Base-by-base conservation (phyloP, 2,113 vertebrate genomes). In the Tinamus guttatus region DNA sequence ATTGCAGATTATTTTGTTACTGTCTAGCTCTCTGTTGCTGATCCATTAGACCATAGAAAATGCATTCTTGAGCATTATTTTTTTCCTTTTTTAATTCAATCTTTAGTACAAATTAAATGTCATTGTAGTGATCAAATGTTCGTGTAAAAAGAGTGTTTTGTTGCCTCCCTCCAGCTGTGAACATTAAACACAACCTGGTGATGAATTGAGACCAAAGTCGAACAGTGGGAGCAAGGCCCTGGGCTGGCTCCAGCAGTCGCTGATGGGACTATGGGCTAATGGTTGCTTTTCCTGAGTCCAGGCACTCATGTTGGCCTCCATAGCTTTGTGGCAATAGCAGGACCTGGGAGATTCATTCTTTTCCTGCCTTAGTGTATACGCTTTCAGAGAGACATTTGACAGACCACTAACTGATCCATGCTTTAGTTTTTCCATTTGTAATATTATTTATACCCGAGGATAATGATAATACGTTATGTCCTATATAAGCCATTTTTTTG, bases 381-480 rank as follows among this genome's bases (percentile, higher is more conserved):
- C 62, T 69, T 63, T 45, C 27, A 67, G 51, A 67, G 49, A 69
- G 51, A 5, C 1, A 0, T 56, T 59, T 95, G 85, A 41, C 79
- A 89, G 82, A 75, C 24, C 41, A 78, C 13, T 85, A 85, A 59
- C 62, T 71, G 67, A 81, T 75, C 70, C 32, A 30, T 79, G 85
- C 41, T 91, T 84, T 56, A 20, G 4, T 67, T 79, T 81, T 84
- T 49, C 65, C 38, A 4, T 63, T 20, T 11, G 43, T 52, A 28
- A 62, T 2, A 13, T 85, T 67, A 54, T 67, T 86, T 89, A 47
- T 80, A 30, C 49, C 0, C 1, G 1, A 7, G 32, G 60, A 62
- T 85, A 49, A 75, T 82, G 81, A 67, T 78, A 85, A 84, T 27
- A 40, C n/a, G 2, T 65, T 36, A 0, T 49, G 34, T 38, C 51